These are phyloP conservation scores for Trisateles emortualis DNA, from an alignment of 2,888 invertebrate species.

Conservation along the genomic window DNA sequence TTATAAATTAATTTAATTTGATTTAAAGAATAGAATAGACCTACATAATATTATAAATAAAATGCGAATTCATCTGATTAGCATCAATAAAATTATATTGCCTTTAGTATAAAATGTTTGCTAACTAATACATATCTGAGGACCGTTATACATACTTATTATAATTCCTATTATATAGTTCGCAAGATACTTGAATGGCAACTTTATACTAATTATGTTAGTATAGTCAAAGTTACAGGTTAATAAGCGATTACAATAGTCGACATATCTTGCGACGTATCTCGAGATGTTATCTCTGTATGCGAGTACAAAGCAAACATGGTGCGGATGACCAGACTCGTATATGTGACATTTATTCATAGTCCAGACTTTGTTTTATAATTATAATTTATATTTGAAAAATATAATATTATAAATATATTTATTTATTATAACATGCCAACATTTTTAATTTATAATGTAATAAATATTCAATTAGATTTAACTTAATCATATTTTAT, in stretches of 20 bases:
- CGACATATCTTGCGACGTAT: constrained; percentile 59
- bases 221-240: constrained; percentile 39
- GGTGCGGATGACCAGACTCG: constrained; percentile 47
- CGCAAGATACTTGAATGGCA: background rate
- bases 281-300: constrained; percentile 56
- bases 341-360: constrained; percentile 50
- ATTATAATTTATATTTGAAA: constrained; percentile 1
- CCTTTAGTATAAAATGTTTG: background rate
- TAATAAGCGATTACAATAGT: constrained; percentile 53
- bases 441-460: background rate
- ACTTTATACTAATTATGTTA: constrained; percentile 46
- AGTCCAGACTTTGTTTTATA: constrained; percentile 31
- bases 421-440: background rate
- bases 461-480: no score
- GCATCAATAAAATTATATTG: constrained; percentile 4
- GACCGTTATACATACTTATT: background rate
- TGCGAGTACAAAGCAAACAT: constrained; percentile 58
- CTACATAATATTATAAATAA: constrained; percentile 1
- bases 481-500: no score
- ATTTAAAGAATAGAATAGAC: background rate
- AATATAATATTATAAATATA: background rate
- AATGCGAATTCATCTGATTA: background rate
- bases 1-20: constrained; percentile 1
- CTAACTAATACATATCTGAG: background rate
- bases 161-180: background rate